Conservation (phyloP, 2,888 invertebrate genomes). For the Mesorhabditis belari region DNA sequence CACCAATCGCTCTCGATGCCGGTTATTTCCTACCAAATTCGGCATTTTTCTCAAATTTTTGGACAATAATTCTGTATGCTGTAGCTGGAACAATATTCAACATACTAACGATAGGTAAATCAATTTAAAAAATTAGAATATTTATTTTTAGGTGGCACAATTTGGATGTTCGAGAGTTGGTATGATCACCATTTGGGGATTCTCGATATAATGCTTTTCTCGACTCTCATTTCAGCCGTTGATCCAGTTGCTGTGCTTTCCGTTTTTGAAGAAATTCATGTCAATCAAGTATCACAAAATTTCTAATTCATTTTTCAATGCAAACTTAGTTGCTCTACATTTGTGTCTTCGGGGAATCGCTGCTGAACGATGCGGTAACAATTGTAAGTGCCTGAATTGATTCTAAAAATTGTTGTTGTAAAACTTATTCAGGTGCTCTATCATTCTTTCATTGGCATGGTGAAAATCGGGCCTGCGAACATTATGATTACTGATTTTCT, state of each 20-base stretch:
- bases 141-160: constrained; percentile 24
- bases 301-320: neutral
- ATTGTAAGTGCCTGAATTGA: constrained; percentile 54
- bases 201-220: constrained; percentile 38
- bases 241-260: constrained; percentile 49
- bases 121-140: neutral
- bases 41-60: constrained; percentile 87
- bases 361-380: constrained; percentile 94
- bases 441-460: constrained; percentile 38
- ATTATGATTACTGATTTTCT: constrained; percentile 35
- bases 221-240: constrained; percentile 45
- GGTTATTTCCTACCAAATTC: constrained; percentile 98
- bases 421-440: constrained; percentile 32
- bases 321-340: constrained; percentile 65
- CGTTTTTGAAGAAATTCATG: constrained; percentile 50
- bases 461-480: constrained; percentile 33
- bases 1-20: constrained; percentile 94
- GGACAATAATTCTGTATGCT: constrained; percentile 87
- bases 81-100: constrained; percentile 87
- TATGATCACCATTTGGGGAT: constrained; percentile 27
- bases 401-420: neutral
- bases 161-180: constrained; percentile 25
- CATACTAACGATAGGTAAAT: constrained; percentile 63
- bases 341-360: constrained; percentile 93
- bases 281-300: constrained; percentile 32